phyloP scores from a whole-genome alignment of 2,113 vertebrate genomes.

The Argyrosomus japonicus region DNA sequence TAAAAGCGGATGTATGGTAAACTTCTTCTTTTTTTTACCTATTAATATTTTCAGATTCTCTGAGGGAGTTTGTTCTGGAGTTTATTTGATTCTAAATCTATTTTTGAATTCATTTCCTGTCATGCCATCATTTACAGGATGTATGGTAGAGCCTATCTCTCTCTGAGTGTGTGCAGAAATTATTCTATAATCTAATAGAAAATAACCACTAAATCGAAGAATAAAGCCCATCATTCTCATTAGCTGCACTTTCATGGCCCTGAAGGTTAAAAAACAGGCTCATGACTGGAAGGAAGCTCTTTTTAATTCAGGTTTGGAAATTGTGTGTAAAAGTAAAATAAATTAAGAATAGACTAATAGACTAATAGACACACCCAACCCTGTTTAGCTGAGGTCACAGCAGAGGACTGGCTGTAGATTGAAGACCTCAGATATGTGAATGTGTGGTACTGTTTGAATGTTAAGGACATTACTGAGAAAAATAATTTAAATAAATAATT shows the following conservation, averaged over 20 bases:
- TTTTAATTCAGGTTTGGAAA: constrained; percentile 4
- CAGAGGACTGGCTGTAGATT: neutral
- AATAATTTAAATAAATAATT: neutral
- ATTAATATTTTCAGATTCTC: neutral
- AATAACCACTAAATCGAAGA: neutral
- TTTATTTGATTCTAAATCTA: neutral
- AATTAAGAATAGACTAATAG: too few relatives aligned
- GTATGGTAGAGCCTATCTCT: neutral
- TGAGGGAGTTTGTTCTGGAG: neutral
- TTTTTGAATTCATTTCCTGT: neutral
- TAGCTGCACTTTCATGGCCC: neutral
- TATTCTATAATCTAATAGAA: neutral
- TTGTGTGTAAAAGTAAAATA: neutral
- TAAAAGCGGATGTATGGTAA: constrained; percentile 40
- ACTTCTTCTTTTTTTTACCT: neutral
- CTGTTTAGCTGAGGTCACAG: neutral
- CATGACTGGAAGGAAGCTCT: neutral
- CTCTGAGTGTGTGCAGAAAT: neutral
- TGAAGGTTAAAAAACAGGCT: neutral
- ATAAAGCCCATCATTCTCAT: neutral
- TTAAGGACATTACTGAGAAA: neutral
- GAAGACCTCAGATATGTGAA: neutral
- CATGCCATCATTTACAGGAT: neutral
- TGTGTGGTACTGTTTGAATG: neutral
- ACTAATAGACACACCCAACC: neutral